These are phyloP conservation scores for Brachionus koreanus DNA, from an alignment of 1,140 invertebrate species.

Conservation along the genomic window DNA sequence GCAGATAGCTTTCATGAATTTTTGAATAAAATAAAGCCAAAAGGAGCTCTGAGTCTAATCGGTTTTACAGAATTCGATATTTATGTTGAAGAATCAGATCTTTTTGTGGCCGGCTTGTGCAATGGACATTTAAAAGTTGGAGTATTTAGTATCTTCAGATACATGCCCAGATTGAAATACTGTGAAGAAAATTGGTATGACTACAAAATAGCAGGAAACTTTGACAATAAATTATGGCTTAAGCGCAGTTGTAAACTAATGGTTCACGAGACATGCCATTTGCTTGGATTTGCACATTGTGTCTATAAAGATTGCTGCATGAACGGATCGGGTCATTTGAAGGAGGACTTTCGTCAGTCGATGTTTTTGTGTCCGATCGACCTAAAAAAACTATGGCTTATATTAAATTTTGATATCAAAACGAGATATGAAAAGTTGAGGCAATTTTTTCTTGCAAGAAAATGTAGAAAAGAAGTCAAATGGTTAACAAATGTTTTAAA, in stretches of 20 bases:
- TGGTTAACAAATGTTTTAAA: conserved; percentile 48
- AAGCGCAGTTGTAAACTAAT: conserved; percentile 49
- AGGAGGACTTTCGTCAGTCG: conserved; percentile 52
- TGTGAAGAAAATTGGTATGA: conserved; percentile 51
- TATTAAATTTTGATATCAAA: conserved; percentile 50
- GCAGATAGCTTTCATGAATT: conserved; percentile 49
- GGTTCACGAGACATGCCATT: conserved; percentile 53
- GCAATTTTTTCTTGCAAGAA: conserved; percentile 49
- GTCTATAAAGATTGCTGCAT: conserved; percentile 53
- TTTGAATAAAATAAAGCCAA: conserved; percentile 48
- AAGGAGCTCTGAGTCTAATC: conserved; percentile 51
- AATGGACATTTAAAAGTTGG: conserved; percentile 51
- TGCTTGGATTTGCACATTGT: conserved; percentile 53
- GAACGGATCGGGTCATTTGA: conserved; percentile 54
- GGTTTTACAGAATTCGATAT: conserved; percentile 52
- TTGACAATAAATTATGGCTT: conserved; percentile 47
- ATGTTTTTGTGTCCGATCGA: conserved; percentile 55
- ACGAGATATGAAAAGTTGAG: conserved; percentile 48
- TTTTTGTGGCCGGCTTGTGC: conserved; percentile 55
- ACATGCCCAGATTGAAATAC: conserved; percentile 51
- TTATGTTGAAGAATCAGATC: conserved; percentile 50
- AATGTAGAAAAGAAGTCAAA: conserved; percentile 47
- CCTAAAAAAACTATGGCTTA: conserved; percentile 51
- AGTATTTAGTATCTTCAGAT: conserved; percentile 52
- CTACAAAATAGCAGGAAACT: conserved; percentile 37